Percentiles rank a stretch among this genome's conserved stretches.
Evolutionary conservation across 2,888 invertebrate genomes (phyloP).

Genomic region (Cheilosia variabilis): DNA sequence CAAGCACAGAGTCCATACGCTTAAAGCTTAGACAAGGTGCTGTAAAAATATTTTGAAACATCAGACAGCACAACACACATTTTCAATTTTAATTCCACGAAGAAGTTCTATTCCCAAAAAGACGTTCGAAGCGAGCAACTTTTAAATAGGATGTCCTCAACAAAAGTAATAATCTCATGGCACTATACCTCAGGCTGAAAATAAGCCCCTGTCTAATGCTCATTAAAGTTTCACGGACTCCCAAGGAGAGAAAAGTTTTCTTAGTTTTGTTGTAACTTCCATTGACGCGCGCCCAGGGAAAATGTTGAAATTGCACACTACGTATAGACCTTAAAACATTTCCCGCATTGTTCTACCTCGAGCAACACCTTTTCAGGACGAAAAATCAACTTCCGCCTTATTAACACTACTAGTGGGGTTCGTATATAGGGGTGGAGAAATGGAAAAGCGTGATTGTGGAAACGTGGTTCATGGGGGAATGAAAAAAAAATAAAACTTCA

Average conservation of each 20-base stretch:
- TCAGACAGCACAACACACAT: not conserved
- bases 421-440: not conserved
- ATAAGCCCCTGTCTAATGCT: slow-evolving; percentile 10
- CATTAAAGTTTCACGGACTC: slow-evolving; percentile 32
- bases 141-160: slow-evolving; percentile 34
- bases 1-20: not conserved
- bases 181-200: not conserved
- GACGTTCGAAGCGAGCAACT: slow-evolving; percentile 2
- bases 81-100: not conserved
- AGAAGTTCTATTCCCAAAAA: not conserved
- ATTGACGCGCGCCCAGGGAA: slow-evolving; percentile 25
- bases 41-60: slow-evolving; percentile 33
- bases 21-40: slow-evolving; percentile 37
- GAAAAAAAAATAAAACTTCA: slow-evolving; percentile 34
- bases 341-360: slow-evolving; percentile 2
- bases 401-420: slow-evolving; percentile 31
- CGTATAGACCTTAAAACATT: not conserved
- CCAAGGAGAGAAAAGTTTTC: not conserved
- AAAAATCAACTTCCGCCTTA: slow-evolving; percentile 59
- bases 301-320: slow-evolving; percentile 44
- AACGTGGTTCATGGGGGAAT: slow-evolving; percentile 32
- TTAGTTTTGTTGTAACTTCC: not conserved
- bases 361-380: slow-evolving; percentile 6
- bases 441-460: slow-evolving; percentile 39
- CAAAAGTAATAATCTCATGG: not conserved